These are phyloP conservation scores for Esox lucius DNA, from an alignment of 2,797 vertebrate genomes.

Conservation along the genomic window DNA sequence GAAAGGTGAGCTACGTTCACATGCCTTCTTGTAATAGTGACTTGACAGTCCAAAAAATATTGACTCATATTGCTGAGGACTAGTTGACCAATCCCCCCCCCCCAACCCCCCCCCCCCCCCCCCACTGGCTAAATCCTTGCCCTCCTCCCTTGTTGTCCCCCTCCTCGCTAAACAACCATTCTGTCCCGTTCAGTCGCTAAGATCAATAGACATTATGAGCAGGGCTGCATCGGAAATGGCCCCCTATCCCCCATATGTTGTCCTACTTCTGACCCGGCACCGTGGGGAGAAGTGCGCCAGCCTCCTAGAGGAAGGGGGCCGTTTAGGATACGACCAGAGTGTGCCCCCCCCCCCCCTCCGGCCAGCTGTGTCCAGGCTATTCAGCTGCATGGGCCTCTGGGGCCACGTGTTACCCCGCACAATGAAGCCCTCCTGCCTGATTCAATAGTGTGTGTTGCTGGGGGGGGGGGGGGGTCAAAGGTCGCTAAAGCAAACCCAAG, in stretches of 20 bases:
- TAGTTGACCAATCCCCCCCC: constrained; percentile 33
- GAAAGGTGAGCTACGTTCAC: neutral
- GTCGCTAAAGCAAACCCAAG: constrained; percentile 57
- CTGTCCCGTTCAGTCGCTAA: constrained; percentile 48
- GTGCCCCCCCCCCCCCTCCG: constrained; percentile 42
- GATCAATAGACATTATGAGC: constrained; percentile 63
- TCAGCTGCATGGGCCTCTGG: constrained; percentile 63
- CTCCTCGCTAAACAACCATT: constrained; percentile 37
- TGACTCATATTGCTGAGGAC: constrained; percentile 54
- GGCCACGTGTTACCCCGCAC: constrained; percentile 72
- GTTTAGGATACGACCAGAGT: neutral
- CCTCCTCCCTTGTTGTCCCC: constrained; percentile 32
- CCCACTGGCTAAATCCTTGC: constrained; percentile 36
- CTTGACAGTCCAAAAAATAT: too few species aligned
- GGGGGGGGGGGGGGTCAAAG: constrained; percentile 64
- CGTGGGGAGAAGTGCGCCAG: neutral
- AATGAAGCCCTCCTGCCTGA: constrained; percentile 66
- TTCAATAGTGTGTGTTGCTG: constrained; percentile 67
- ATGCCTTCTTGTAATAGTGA: constrained; percentile 23
- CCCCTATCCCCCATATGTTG: neutral
- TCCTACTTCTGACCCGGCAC: neutral
- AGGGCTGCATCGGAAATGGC: constrained; percentile 57
- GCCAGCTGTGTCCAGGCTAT: constrained; percentile 73
- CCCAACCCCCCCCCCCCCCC: constrained; percentile 13
- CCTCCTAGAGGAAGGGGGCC: neutral